phyloP scores from a whole-genome alignment of 2,797 vertebrate genomes.

The Liparis tanakae region DNA sequence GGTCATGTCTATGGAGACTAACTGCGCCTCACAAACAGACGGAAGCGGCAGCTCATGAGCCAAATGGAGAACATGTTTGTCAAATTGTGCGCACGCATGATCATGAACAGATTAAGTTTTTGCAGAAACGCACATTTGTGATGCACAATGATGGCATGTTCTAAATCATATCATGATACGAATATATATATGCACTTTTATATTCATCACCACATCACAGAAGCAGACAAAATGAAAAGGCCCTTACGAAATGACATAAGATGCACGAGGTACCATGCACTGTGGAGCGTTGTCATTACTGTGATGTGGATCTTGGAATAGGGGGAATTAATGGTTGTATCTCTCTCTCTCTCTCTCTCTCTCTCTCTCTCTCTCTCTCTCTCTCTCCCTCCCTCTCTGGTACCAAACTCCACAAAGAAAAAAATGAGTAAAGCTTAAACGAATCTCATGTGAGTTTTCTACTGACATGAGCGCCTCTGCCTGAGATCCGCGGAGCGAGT shows the following conservation, averaged over 20 bases:
- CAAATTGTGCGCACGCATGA: neutral
- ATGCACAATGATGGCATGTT: neutral
- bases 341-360: neutral
- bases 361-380: neutral
- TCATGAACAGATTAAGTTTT: neutral
- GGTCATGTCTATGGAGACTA: neutral
- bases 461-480: slow-evolving; percentile 44
- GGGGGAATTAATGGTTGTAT: neutral
- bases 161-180: neutral
- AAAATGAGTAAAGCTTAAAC: neutral
- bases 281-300: slow-evolving; percentile 28
- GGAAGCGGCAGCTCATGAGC: too few relatives aligned
- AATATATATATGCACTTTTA: neutral
- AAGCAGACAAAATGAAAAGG: neutral
- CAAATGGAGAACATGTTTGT: neutral
- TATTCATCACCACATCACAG: neutral
- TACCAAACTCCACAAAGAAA: neutral
- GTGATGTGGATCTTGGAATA: slow-evolving; percentile 44
- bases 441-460: slow-evolving; percentile 35
- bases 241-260: neutral
- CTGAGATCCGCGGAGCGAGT: slow-evolving; percentile 31
- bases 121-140: neutral
- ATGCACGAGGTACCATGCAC: slow-evolving; percentile 5
- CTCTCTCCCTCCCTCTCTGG: neutral
- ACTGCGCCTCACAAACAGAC: neutral